Evolutionary conservation across 2,113 vertebrate genomes (phyloP).

Genomic region (Pteruthius melanotis): DNA sequence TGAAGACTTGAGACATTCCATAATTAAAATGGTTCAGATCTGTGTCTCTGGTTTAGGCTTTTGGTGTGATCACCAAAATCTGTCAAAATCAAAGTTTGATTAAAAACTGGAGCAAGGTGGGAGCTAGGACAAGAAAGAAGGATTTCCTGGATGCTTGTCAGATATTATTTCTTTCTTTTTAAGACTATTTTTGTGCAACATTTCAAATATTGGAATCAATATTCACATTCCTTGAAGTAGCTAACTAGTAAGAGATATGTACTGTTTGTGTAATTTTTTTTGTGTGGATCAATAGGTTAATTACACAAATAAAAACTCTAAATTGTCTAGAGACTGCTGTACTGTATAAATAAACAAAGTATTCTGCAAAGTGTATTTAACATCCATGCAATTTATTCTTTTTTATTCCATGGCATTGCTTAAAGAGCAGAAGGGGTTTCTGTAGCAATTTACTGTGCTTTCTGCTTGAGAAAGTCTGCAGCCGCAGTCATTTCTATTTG

Average conservation of each 20-base stretch:
- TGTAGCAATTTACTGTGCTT: slow-evolving; percentile 30
- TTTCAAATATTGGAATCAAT: slow-evolving; percentile 12
- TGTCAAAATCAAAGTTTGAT: neutral
- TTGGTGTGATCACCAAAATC: neutral
- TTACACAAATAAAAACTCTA: slow-evolving; percentile 15
- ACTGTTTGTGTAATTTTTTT: neutral
- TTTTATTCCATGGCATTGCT: neutral
- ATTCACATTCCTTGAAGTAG: neutral
- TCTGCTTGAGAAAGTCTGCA: slow-evolving; percentile 32
- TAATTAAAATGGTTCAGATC: neutral
- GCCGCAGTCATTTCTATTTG: slow-evolving; percentile 9
- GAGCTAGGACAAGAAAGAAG: neutral
- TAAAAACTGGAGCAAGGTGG: neutral
- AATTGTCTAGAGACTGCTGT: slow-evolving; percentile 6
- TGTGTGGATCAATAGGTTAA: slow-evolving; percentile 27
- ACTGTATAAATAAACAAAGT: slow-evolving; percentile 39
- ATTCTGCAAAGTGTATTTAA: slow-evolving; percentile 12
- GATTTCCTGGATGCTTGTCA: neutral
- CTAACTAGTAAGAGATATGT: neutral
- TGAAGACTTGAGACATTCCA: neutral
- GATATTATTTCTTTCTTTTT: neutral
- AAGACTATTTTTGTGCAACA: neutral
- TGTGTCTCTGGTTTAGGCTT: neutral
- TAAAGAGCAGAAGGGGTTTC: neutral
- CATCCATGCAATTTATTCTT: neutral